phyloP scores from a whole-genome alignment of 2,888 invertebrate genomes.

The Leptopilina myrica region DNA sequence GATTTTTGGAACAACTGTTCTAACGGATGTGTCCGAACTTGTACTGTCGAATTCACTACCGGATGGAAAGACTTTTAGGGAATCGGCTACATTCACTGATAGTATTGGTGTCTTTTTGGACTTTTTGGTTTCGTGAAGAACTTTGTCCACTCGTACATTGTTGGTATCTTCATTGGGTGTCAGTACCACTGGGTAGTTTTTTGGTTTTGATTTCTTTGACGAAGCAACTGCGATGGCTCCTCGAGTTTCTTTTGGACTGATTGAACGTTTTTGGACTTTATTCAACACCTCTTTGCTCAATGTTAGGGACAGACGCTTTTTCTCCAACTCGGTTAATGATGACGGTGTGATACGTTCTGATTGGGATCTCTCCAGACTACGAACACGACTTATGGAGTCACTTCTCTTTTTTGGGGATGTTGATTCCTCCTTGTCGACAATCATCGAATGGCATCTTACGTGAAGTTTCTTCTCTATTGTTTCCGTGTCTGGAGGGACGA shows the following conservation, averaged over 20 bases:
- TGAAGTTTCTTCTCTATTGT: conserved; percentile 65
- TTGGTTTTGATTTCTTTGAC: conserved; percentile 67
- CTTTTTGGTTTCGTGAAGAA: conserved; percentile 75
- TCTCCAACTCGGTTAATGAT: conserved; percentile 82
- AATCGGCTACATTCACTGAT: conserved; percentile 62
- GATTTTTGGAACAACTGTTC: conserved; percentile 82
- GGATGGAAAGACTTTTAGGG: conserved; percentile 70
- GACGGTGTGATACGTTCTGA: conserved; percentile 54
- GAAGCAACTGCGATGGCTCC: conserved; percentile 81
- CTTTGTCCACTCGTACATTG: conserved; percentile 71
- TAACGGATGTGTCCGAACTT: conserved; percentile 85
- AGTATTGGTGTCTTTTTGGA: conserved; percentile 72
- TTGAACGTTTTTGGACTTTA: conserved; percentile 78
- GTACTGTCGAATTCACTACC: conserved; percentile 85
- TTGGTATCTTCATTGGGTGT: conserved; percentile 66
- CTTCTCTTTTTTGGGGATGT: conserved; percentile 61
- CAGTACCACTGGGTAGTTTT: conserved; percentile 76
- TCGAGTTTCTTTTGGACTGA: conserved; percentile 77
- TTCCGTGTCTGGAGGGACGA: conserved; percentile 63
- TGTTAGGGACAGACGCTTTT: conserved; percentile 84
- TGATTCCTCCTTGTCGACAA: conserved; percentile 58
- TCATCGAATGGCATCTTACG: conserved; percentile 74
- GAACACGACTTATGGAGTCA: conserved; percentile 67
- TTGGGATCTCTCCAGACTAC: conserved; percentile 61
- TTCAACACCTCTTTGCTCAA: conserved; percentile 86